Percentiles rank a stretch among this genome's conserved stretches.
phyloP scores from a whole-genome alignment of 2,113 vertebrate genomes.

The Grallaria varia region DNA sequence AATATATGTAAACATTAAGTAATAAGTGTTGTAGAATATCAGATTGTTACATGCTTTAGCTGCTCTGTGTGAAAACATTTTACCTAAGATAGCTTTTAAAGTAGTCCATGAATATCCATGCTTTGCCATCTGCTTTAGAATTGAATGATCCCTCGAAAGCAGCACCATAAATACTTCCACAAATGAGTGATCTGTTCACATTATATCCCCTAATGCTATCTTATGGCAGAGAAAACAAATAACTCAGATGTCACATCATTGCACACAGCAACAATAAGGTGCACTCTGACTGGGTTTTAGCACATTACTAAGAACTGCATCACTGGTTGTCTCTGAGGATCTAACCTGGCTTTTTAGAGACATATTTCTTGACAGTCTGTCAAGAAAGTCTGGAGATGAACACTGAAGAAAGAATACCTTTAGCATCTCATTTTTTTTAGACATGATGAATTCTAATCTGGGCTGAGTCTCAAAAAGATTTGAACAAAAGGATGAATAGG shows the following conservation, averaged over 20 bases:
- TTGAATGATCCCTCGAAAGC: conserved; percentile 68
- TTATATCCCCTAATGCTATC: conserved; percentile 67
- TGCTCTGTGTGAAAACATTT: conserved; percentile 39
- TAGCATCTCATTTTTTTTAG: conserved; percentile 56
- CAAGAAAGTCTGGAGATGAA: conserved; percentile 50
- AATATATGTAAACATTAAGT: conserved; percentile 44
- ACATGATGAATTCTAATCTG: conserved; percentile 51
- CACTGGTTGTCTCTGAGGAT: conserved; percentile 59
- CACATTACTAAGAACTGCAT: conserved; percentile 40
- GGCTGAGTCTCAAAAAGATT: conserved; percentile 43
- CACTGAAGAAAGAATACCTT: conserved; percentile 61
- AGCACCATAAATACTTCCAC: conserved; percentile 69
- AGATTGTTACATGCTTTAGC: conserved; percentile 41
- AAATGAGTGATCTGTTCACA: conserved; percentile 70
- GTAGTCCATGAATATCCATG: conserved; percentile 49
- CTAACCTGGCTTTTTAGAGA: conserved; percentile 69
- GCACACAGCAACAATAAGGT: conserved; percentile 41
- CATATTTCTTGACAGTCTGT: conserved; percentile 71
- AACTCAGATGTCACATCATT: conserved; percentile 66
- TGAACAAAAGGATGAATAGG: conserved; percentile 49
- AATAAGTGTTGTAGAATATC: conserved; percentile 31
- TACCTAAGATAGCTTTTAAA: conserved; percentile 57
- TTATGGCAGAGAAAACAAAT: conserved; percentile 68
- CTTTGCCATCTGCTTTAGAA: conserved; percentile 53
- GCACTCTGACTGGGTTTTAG: conserved; percentile 21